Evolutionary conservation across 2,797 vertebrate species (phyloP), one percentile per base, ranked within the genome.

Genomic region (Threskiornis aethiopicus): DNA sequence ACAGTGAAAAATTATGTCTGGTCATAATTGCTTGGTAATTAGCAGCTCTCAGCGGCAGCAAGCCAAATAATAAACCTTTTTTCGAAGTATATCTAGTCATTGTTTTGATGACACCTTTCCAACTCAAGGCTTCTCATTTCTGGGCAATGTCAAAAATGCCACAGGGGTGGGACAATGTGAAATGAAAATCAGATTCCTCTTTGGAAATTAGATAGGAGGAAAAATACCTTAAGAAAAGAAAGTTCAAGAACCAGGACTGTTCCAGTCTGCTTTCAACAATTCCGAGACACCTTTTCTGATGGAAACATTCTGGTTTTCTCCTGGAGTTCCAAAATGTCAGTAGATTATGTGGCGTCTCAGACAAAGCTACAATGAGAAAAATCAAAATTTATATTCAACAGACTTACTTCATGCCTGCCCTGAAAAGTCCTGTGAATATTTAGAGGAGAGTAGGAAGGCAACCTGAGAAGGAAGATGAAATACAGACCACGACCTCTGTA

Each of bases 61-160:
- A 81, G 87, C 37, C 72, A 97, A 96, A 96, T 61, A 96, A 92
- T 88, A 95, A 97, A 89, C 2, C 0, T 86, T 87, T 94, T 76
- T 92, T 96, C 79, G 65, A 96, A 89, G 72, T 91, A 86, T 84
- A 95, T 90, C 89, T 94, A 88, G 82, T 82, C 82, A 91, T 66
- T 92, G 84, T 93, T 95, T 97, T 94, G 79, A 96, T 72, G 72
- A 91, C 62, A 95, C 87, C 91, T 96, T 94, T 95, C 91, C 87
- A 95, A 81, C 20, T 86, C 69, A 55, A 84, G 46, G 54, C 12
- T 88, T 90, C 70, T 95, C 24, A 75, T 84, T 95, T 90, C 58
- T 69, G 69, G 58, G 54, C 58, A 66, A 70, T 17, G 31, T 69
- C 28, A 96, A 88, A 96, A 90, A 83, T 1, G 35, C 41, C 84